Percentiles rank a stretch among this genome's conserved stretches.
Conservation (phyloP, 2,113 vertebrate genomes). For the Mustela lutreola region DNA sequence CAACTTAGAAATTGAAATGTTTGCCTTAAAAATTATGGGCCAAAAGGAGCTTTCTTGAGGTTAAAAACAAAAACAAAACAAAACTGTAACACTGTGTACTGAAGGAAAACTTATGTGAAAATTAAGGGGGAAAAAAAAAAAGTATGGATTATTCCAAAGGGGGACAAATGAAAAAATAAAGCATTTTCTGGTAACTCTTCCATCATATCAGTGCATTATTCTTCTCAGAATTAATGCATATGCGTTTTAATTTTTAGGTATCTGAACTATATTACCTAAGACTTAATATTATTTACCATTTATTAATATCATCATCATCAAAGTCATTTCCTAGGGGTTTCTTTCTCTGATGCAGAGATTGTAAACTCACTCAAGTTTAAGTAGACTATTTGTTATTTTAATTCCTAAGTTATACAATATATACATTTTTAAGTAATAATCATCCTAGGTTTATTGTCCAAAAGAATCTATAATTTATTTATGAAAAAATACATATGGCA, state of each 20-base stretch:
- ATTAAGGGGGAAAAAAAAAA: background rate
- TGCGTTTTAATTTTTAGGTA: background rate
- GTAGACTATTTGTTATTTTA: background rate
- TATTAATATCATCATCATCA: background rate
- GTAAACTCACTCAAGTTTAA: background rate
- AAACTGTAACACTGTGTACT: background rate
- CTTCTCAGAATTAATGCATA: background rate
- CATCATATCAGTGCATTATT: background rate
- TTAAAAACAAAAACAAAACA: background rate
- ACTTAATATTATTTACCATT: background rate
- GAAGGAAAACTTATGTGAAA: background rate
- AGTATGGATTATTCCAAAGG: background rate
- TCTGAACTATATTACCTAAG: background rate
- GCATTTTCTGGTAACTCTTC: background rate
- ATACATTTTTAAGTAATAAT: background rate
- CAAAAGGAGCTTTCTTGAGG: background rate
- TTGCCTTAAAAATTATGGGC: background rate
- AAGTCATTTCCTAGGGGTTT: background rate
- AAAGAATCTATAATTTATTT: background rate
- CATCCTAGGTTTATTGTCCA: background rate
- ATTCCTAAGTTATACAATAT: background rate
- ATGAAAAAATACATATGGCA: background rate
- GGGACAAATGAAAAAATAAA: background rate
- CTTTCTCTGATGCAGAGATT: background rate
- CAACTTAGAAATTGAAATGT: background rate